Evolutionary conservation across 2,797 vertebrate species (phyloP).

Genomic region (Eulemur coronatus): DNA sequence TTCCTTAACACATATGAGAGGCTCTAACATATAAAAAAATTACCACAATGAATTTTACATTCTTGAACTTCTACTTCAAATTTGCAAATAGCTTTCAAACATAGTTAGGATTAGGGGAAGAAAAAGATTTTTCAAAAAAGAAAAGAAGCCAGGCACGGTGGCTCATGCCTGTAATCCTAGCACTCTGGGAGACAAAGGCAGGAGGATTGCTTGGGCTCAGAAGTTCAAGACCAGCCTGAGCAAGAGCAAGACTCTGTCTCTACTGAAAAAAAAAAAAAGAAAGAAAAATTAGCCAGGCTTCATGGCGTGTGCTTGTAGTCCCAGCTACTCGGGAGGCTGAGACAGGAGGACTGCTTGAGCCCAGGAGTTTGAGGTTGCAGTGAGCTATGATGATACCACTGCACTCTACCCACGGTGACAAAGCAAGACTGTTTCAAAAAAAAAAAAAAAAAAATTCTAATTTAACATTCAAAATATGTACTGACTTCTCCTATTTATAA

Average conservation of each 20-base stretch:
- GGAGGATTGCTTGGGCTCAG: not conserved
- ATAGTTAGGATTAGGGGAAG: not conserved
- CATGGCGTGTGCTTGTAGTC: not conserved
- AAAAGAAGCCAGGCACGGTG: not conserved
- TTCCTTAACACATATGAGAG: not conserved
- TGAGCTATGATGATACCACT: not conserved
- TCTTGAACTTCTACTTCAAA: slow-evolving; percentile 24
- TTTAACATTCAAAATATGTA: slow-evolving; percentile 40
- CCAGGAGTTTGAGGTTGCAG: not conserved
- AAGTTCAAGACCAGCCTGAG: not conserved
- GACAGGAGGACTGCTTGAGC: not conserved
- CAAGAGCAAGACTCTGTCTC: not conserved
- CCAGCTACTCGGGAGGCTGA: not conserved
- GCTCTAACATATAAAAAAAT: not conserved
- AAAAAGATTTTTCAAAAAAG: not conserved
- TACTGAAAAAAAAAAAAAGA: not conserved
- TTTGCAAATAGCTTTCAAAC: not conserved
- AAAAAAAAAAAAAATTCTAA: not conserved
- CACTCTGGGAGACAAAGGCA: not conserved
- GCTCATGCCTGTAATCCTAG: not conserved
- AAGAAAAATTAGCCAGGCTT: not conserved
- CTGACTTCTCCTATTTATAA: slow-evolving; percentile 6
- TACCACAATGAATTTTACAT: not conserved
- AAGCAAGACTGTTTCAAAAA: not conserved
- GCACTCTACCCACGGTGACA: not conserved